Evolutionary conservation across 1,140 invertebrate genomes (phyloP), one percentile per base, ranked within the genome.

Genomic region (Brachionus plicatilis): DNA sequence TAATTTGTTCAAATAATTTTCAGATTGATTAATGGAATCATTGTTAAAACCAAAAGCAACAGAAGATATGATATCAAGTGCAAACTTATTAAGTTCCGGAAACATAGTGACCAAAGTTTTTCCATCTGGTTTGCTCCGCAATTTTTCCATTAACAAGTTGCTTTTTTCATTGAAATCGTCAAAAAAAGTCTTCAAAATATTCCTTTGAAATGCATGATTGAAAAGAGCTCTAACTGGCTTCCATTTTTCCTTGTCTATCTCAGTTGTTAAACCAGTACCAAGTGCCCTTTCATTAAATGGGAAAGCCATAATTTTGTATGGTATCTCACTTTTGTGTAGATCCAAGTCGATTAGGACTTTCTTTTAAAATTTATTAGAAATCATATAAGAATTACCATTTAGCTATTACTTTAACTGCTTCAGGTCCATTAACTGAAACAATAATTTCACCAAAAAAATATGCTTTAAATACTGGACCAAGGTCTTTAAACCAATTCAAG

Each of bases 31-130:
- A 2, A 82, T 43, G 0, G 79, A 82, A 43, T 82, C 53, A 47
- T 45, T 68, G 29, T 82, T 68, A 43, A 82, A 24, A 4, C 79
- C 79, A 65, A 82, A 68, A 82, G 79, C 79, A 45, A 82, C 41
- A 41, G 33, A 33, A 14, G 79, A 24, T 27, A 82, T 82, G 7
- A 82, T 56, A 47, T 82, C 79, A 29, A 82, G 41, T 9, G 79
- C 53, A 1, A 82, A 60, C 6, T 82, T 60, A 8, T 82, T 82
- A 12, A 82, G 20, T 65, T 82, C 79, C 24, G 50, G 17, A 11
- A 82, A 33, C 41, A 82, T 27, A 12, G 53, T 45, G 7, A 82
- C 37, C n/a, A 65, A 11, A 45, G 50, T 65, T 47, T 41, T 60
- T 0, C 79, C 53, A 45, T 82, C 79, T 17, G 79, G 56, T 65